Evolutionary conservation across 2,888 invertebrate species (phyloP).

Genomic region (Gastrophysa polygoni): DNA sequence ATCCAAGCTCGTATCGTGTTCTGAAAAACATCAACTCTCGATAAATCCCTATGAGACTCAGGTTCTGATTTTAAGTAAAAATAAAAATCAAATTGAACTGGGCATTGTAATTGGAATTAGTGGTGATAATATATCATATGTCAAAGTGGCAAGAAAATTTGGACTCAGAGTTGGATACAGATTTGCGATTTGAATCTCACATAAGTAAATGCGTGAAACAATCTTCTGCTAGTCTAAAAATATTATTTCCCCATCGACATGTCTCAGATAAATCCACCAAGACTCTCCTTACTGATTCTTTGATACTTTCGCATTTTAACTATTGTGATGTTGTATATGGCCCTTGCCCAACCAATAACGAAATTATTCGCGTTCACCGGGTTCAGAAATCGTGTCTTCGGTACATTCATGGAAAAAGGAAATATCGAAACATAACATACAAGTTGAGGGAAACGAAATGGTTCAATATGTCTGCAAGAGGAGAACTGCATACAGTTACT

Average conservation of each 20-base stretch:
- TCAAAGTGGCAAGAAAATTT: background rate
- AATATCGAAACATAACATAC: constrained; percentile 1
- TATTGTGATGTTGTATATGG: background rate
- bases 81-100: too few species aligned
- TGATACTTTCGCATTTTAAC: background rate
- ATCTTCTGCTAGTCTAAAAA: background rate
- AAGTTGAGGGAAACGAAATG: constrained; percentile 7
- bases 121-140: background rate
- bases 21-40: too few species aligned
- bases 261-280: background rate
- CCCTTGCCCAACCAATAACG: background rate
- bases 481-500: too few species aligned
- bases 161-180: background rate
- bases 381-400: constrained; percentile 5
- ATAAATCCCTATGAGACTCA: too few species aligned
- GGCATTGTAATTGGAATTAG: too few species aligned
- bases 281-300: background rate
- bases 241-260: background rate
- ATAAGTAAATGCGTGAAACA: background rate
- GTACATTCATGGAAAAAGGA: constrained; percentile 1
- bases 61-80: too few species aligned
- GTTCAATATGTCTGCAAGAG: constrained; percentile 9
- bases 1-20: too few species aligned
- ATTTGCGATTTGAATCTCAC: background rate
- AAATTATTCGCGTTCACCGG: background rate